Conservation (phyloP, 2,797 vertebrate species). For the Myotis daubentonii region DNA sequence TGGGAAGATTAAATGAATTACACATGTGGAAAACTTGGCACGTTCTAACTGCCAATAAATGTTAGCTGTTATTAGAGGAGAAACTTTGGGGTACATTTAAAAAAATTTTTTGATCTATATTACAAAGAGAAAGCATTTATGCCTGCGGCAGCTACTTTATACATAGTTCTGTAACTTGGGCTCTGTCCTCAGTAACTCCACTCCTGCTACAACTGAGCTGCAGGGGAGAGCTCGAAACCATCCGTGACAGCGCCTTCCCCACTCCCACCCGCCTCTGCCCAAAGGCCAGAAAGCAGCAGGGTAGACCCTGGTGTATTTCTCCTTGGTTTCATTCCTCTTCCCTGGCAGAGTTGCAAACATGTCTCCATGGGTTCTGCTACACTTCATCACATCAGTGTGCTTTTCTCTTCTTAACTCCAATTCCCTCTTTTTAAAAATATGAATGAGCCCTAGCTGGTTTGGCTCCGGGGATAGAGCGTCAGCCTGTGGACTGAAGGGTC, state of each 20-base stretch:
- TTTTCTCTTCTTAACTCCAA: background rate
- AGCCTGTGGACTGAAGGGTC: no score
- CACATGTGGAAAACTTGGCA: background rate
- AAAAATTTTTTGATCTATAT: background rate
- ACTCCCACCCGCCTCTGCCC: rapidly evolving
- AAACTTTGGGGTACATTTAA: background rate
- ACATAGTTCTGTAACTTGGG: background rate
- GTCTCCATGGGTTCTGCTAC: background rate
- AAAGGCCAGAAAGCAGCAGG: background rate
- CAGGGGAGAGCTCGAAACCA: background rate
- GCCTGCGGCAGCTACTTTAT: background rate
- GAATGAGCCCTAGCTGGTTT: background rate
- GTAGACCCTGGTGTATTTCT: background rate
- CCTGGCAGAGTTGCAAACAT: background rate
- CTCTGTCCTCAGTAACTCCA: background rate
- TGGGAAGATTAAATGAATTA: background rate
- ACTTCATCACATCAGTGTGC: background rate
- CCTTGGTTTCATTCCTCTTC: background rate
- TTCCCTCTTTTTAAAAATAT: constrained; percentile 28
- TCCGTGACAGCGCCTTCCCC: background rate
- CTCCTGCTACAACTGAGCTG: background rate
- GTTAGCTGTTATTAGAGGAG: background rate
- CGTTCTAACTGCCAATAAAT: background rate
- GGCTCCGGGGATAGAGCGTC: no score
- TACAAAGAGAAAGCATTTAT: background rate